Percentiles rank a stretch among this genome's conserved stretches.
Evolutionary conservation across 1,140 invertebrate species (phyloP).

Genomic region (Mylabris phalerata): DNA sequence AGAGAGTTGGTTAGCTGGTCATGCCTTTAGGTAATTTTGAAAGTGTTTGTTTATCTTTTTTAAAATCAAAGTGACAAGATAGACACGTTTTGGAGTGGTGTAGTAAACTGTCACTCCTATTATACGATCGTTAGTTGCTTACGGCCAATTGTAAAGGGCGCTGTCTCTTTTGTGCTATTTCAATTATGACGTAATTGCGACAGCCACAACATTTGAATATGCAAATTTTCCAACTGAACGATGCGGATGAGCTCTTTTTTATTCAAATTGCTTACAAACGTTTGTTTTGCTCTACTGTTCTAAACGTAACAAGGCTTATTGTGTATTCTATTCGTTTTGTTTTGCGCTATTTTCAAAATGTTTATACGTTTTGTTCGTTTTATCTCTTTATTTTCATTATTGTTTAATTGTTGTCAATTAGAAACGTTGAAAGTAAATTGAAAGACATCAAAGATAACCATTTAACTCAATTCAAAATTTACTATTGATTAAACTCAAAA

Average conservation of each 20-base stretch:
- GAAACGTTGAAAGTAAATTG: too few species aligned
- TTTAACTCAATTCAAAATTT: too few species aligned
- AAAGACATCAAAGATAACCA: too few species aligned
- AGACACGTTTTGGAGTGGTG: not conserved
- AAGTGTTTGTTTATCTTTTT: too few species aligned
- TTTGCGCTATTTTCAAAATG: not conserved
- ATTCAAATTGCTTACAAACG: slow-evolving; percentile 32
- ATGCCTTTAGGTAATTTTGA: too few species aligned
- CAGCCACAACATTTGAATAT: slow-evolving; percentile 34
- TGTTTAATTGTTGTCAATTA: too few species aligned
- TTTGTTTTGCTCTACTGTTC: slow-evolving; percentile 28
- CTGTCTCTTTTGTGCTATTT: slow-evolving; percentile 32
- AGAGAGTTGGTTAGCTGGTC: too few species aligned
- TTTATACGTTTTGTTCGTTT: not conserved
- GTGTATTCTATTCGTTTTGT: slow-evolving; percentile 7
- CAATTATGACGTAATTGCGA: slow-evolving; percentile 35
- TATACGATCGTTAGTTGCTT: slow-evolving; percentile 21
- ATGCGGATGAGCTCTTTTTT: slow-evolving; percentile 23
- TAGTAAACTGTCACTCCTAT: slow-evolving; percentile 12
- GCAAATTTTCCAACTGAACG: slow-evolving; percentile 23
- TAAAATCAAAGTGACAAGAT: not conserved
- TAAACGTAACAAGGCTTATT: slow-evolving; percentile 23
- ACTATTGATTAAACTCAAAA: too few species aligned
- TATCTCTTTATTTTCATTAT: too few species aligned
- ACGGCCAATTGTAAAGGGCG: slow-evolving; percentile 22